These are phyloP conservation scores for Ictidomys tridecemlineatus DNA, from an alignment of 2,113 vertebrate species.

Conservation along the genomic window DNA sequence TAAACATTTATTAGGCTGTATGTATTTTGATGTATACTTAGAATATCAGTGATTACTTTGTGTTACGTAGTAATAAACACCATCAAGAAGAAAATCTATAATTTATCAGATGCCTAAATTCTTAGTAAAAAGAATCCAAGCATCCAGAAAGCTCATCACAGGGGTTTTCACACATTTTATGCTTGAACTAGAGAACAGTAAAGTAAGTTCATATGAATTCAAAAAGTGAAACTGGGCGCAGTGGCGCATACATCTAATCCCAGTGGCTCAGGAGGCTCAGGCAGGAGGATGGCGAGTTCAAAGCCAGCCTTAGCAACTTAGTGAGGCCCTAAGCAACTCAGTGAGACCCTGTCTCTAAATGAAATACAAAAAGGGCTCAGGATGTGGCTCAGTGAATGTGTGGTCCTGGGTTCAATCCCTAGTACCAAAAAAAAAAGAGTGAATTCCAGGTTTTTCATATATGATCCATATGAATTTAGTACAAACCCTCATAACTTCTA, in stretches of 20 bases:
- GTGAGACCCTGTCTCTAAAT: no score
- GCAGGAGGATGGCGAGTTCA: no score
- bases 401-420: no score
- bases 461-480: neutral
- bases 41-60: neutral
- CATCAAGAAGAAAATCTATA: conserved; percentile 17
- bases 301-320: no score
- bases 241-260: no score
- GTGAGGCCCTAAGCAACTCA: no score
- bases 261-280: no score
- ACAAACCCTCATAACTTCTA: neutral
- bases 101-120: neutral
- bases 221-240: neutral
- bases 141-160: neutral
- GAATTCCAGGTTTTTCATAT: neutral
- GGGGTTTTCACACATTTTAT: neutral
- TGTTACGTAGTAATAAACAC: neutral
- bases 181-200: conserved; percentile 1
- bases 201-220: neutral
- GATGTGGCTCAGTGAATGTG: no score
- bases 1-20: neutral
- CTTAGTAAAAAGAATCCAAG: neutral
- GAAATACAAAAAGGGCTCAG: no score
- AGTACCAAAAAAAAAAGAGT: neutral
- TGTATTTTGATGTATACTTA: neutral